Percentiles rank a stretch among this genome's conserved stretches.
phyloP scores from a whole-genome alignment of 2,888 invertebrate genomes.

The Plebejus argus region DNA sequence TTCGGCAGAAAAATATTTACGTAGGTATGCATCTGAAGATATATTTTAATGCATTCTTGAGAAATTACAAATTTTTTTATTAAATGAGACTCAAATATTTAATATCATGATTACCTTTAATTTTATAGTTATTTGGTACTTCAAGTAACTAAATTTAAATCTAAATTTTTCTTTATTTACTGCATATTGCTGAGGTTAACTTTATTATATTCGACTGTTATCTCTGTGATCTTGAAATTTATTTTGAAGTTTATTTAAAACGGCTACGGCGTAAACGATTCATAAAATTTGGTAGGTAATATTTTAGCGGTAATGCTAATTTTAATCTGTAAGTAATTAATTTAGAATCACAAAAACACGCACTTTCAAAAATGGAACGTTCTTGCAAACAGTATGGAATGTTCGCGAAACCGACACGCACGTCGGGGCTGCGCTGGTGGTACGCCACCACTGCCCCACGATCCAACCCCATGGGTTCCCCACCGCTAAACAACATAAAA shows the following conservation, averaged over 20 bases:
- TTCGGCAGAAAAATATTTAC: neutral
- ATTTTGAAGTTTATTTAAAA: neutral
- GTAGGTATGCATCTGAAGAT: neutral
- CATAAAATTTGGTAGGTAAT: neutral
- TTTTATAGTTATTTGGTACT: neutral
- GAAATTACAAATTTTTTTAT: neutral
- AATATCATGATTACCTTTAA: neutral
- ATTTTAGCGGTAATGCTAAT: neutral
- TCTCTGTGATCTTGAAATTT: neutral
- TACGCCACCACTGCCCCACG: conserved; percentile 66
- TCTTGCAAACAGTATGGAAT: conserved; percentile 4
- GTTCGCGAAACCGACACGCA: conserved; percentile 48
- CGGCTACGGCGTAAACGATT: neutral
- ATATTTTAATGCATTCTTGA: neutral
- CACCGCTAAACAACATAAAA: conserved; percentile 47
- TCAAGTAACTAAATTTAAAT: neutral
- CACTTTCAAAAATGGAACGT: neutral
- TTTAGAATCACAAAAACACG: conserved; percentile 5
- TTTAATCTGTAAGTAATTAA: conserved; percentile 16
- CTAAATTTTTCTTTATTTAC: neutral
- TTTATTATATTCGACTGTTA: neutral
- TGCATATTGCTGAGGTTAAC: neutral
- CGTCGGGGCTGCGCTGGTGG: conserved; percentile 66
- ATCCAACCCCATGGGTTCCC: conserved; percentile 46
- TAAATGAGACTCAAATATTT: neutral